Percentiles rank a stretch among this genome's conserved stretches.
Conservation (phyloP, 2,888 invertebrate species). For the Clivina fossor region DNA sequence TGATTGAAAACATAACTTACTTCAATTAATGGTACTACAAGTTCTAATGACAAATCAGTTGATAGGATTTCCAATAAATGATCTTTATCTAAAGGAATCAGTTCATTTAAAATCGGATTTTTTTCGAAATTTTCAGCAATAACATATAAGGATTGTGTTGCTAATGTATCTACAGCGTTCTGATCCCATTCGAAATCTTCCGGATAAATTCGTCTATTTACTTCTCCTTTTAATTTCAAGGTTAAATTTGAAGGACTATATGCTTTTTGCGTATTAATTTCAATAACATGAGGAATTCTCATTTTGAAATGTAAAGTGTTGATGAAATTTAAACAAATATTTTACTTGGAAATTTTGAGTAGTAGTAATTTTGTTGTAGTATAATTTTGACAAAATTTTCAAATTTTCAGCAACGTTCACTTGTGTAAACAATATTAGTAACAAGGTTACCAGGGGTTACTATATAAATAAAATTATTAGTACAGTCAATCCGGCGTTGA, state of each 20-base stretch:
- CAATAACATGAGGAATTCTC: constrained; percentile 52
- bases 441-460: too few species aligned
- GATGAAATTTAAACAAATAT: too few species aligned
- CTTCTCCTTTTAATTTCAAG: constrained; percentile 49
- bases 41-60: constrained; percentile 60
- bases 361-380: too few species aligned
- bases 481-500: too few species aligned
- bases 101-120: constrained; percentile 57
- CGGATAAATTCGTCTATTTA: constrained; percentile 53
- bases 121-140: constrained; percentile 56
- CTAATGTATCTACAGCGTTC: constrained; percentile 47
- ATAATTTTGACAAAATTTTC: too few species aligned
- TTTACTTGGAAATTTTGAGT: too few species aligned
- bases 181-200: constrained; percentile 60
- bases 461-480: too few species aligned
- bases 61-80: constrained; percentile 63
- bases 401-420: too few species aligned
- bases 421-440: too few species aligned
- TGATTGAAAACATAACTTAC: constrained; percentile 45
- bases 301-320: too few species aligned
- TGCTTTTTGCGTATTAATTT: constrained; percentile 52
- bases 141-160: constrained; percentile 55
- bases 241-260: constrained; percentile 52
- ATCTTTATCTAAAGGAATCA: constrained; percentile 61
- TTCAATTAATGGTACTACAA: constrained; percentile 58